Evolutionary conservation across 2,113 vertebrate genomes (phyloP), one percentile per base, ranked within the genome.

Genomic region (Rhombomys opimus): DNA sequence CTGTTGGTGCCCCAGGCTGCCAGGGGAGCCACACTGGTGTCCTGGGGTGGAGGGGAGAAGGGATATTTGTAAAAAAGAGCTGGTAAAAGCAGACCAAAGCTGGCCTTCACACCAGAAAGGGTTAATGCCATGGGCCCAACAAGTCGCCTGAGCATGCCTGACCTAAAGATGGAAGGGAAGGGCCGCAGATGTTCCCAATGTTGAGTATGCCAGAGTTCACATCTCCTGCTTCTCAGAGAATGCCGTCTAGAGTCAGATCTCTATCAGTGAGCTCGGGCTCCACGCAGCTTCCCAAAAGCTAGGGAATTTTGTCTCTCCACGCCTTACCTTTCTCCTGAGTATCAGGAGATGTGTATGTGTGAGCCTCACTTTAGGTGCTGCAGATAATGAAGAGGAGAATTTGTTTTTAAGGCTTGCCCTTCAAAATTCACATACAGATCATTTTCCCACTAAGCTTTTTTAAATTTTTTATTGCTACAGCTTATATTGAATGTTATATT

Each of bases 121-220:
- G 72, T 46, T 13, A 22, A 32, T 41, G 50, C 81, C 25, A 72
- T 50, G 85, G 54, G 54, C 30, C 89, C 46, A 18, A 80, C 90
- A 57, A 90, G 78, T 91, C 25, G 81, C 65, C 72, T 85, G 80
- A 94, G n/a, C 57, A 82, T 46, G 61, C 84, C n/a, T 95, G 92
- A 67, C 82, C 80, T 84, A 9, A 75, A 38, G 54, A 57, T 30
- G 32, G 38, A 72, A 84, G 84, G n/a, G 38, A 65, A 22, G 52
- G 18, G 14, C 61, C 32, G 5, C 17, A 72, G 89, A 32, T 87
- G 41, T 38, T 61, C 54, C 82, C 12, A 78, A 27, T 23, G 30
- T n/a, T 25, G 14, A 77, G n/a, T 72, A 75, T 30, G n/a, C 10
- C 35, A 76, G 61, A 13, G 41, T 32, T 67, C 30, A 52, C 61